Conservation (phyloP, 2,113 vertebrate genomes). For the Kobus ellipsiprymnus region DNA sequence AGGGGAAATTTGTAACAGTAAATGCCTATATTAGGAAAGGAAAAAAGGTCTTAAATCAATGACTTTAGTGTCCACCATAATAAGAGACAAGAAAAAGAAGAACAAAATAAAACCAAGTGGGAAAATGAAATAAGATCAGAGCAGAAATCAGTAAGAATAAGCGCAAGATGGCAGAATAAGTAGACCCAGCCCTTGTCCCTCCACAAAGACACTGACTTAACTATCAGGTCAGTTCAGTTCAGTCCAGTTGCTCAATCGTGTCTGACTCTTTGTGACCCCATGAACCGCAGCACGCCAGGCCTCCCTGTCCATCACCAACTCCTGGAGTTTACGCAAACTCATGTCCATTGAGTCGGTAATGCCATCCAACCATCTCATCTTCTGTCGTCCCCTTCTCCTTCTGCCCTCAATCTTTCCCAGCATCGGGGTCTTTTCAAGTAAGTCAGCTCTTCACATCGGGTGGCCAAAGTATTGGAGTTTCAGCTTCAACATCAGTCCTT, state of each 20-base stretch:
- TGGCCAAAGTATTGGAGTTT: not conserved
- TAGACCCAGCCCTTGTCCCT: not conserved
- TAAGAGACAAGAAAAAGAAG: not conserved
- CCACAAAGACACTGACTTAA: not conserved
- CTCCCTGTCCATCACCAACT: not conserved
- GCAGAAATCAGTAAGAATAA: not conserved
- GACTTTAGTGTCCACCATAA: not conserved
- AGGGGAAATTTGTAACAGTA: not conserved
- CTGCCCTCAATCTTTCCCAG: not conserved
- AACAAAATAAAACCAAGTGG: not conserved
- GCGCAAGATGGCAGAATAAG: not conserved
- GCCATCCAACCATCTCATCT: not conserved
- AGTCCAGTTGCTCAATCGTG: fast-evolving
- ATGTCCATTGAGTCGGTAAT: not conserved
- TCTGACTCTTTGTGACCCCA: not conserved
- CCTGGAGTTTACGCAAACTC: not conserved
- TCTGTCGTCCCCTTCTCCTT: not conserved
- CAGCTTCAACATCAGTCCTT: not conserved
- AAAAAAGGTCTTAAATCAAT: not conserved
- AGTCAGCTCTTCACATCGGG: not conserved
- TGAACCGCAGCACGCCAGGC: not conserved
- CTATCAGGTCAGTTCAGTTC: not conserved
- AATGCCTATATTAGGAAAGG: not conserved
- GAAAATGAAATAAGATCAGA: not conserved
- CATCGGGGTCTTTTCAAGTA: not conserved